Conservation (phyloP, 2,113 vertebrate genomes). For the Pluvialis apricaria region DNA sequence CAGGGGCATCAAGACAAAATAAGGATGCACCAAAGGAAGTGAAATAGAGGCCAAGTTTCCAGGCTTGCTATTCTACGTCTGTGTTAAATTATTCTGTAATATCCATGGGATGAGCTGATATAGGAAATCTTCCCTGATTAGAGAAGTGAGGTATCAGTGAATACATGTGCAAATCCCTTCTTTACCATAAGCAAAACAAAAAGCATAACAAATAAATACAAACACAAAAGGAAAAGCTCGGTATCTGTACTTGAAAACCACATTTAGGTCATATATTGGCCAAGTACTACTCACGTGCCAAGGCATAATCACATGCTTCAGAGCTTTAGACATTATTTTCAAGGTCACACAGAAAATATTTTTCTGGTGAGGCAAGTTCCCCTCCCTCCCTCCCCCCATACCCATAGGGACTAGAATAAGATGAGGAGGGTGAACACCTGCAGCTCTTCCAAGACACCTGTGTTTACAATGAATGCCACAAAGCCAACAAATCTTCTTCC, state of each 20-base stretch:
- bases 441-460: conserved; percentile 67
- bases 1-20: not conserved
- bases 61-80: not conserved
- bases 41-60: not conserved
- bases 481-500: conserved; percentile 49
- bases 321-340: conserved; percentile 57
- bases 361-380: conserved; percentile 53
- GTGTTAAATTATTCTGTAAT: not conserved
- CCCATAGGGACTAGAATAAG: conserved; percentile 56
- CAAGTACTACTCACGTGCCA: conserved; percentile 32
- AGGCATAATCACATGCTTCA: conserved; percentile 57
- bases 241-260: conserved; percentile 24
- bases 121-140: not conserved
- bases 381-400: not conserved
- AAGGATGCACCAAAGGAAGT: not conserved
- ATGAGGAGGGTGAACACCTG: conserved; percentile 67
- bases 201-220: not conserved
- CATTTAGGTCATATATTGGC: conserved; percentile 34
- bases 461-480: conserved; percentile 55
- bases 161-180: not conserved
- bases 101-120: not conserved
- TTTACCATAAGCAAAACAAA: not conserved
- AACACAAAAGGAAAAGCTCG: not conserved
- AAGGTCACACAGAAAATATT: conserved; percentile 66
- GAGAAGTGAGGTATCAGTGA: not conserved